Evolutionary conservation across 2,888 invertebrate species (phyloP).

Genomic region (Biston stratarius): DNA sequence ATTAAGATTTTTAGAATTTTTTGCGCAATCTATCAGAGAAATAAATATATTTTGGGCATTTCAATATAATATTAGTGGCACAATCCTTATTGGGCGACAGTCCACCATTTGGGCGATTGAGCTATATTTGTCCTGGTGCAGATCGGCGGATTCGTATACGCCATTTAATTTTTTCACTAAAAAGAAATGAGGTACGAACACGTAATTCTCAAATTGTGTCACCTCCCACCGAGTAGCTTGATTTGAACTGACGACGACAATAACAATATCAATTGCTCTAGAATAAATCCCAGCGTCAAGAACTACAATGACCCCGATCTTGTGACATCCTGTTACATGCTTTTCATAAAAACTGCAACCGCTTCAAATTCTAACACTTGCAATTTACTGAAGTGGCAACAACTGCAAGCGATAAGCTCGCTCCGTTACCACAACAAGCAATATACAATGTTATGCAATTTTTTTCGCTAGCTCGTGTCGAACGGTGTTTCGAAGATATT

Average conservation of each 20-base stretch:
- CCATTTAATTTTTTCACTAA: no score
- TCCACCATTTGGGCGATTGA: no score
- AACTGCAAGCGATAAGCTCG: slow-evolving; percentile 46
- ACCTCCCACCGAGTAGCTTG: background rate
- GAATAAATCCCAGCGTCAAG: background rate
- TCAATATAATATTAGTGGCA: no score
- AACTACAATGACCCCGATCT: slow-evolving; percentile 12
- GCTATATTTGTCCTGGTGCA: no score
- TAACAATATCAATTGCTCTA: background rate
- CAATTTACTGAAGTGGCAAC: slow-evolving; percentile 49
- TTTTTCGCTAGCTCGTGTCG: slow-evolving; percentile 42
- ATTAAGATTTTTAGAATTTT: no score
- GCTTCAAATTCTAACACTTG: slow-evolving; percentile 25
- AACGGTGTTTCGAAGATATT: slow-evolving; percentile 46
- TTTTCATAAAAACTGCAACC: slow-evolving; percentile 22
- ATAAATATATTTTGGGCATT: no score
- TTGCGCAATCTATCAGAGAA: no score
- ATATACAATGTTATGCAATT: slow-evolving; percentile 51
- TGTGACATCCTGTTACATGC: slow-evolving; percentile 12
- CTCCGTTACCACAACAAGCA: slow-evolving; percentile 37
- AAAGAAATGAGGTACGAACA: no score
- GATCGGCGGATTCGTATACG: no score
- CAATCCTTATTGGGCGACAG: no score
- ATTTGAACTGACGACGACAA: background rate
- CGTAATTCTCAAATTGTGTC: no score